Evolutionary conservation across 2,797 vertebrate species (phyloP).

Genomic region (Xyrichtys novacula): DNA sequence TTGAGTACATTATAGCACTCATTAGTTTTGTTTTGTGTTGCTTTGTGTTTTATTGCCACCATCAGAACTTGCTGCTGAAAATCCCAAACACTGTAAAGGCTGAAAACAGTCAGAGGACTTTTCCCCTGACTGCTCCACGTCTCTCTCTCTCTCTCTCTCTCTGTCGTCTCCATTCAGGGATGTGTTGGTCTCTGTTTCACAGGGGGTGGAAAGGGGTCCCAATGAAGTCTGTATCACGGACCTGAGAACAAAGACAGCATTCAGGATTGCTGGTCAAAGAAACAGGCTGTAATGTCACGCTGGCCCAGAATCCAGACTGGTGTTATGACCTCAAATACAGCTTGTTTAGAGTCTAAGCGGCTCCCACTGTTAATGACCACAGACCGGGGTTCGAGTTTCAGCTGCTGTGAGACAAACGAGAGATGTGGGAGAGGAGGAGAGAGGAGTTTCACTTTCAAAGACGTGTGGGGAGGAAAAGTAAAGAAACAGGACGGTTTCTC

Average conservation of each 20-base stretch:
- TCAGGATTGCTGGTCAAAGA: conserved; percentile 32
- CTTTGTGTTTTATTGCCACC: neutral
- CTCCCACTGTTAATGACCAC: conserved; percentile 33
- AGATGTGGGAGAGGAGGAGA: neutral
- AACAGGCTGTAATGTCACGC: conserved; percentile 27
- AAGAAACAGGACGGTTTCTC: neutral
- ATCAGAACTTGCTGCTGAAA: conserved; percentile 2
- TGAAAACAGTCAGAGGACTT: neutral
- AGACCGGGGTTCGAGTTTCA: conserved; percentile 39
- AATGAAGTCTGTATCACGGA: conserved; percentile 28
- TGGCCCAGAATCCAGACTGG: conserved; percentile 41
- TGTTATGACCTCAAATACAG: conserved; percentile 60
- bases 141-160: neutral
- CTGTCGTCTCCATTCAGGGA: neutral
- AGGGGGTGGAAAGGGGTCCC: conserved; percentile 15
- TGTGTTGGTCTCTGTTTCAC: conserved; percentile 30
- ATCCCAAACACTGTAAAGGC: neutral
- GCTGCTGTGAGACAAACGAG: neutral
- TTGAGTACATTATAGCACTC: too few species aligned
- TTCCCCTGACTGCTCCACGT: neutral
- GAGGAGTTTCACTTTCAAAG: neutral
- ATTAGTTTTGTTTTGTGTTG: conserved; percentile 8
- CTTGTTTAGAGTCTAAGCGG: conserved; percentile 44
- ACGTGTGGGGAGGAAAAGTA: conserved; percentile 3
- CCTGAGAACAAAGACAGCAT: conserved; percentile 66